phyloP scores from a whole-genome alignment of 2,888 invertebrate genomes.

The Nymphalis polychloros region DNA sequence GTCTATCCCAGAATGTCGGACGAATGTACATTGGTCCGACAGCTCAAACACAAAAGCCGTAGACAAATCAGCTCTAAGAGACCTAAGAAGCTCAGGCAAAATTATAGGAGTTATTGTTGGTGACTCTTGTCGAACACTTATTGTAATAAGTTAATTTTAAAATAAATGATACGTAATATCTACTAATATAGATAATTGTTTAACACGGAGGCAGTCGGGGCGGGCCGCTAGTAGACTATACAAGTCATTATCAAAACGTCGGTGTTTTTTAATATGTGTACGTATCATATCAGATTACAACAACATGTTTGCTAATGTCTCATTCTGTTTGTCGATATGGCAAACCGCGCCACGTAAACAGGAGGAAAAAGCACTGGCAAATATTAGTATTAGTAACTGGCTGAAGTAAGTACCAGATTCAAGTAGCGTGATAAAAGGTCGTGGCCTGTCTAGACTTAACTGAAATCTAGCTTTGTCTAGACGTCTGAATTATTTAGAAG shows the following conservation, averaged over 20 bases:
- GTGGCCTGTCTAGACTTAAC: slow-evolving; percentile 72
- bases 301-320: slow-evolving; percentile 2
- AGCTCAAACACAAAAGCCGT: no score
- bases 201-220: no score
- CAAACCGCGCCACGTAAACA: slow-evolving; percentile 6
- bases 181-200: no score
- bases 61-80: no score
- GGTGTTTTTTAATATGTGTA: background rate
- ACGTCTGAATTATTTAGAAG: slow-evolving; percentile 58
- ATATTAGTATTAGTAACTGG: slow-evolving; percentile 24
- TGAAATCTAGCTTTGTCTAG: slow-evolving; percentile 63
- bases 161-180: no score
- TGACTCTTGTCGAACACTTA: no score
- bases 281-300: background rate
- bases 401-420: slow-evolving; percentile 29
- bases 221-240: no score
- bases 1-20: no score
- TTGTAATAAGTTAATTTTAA: no score
- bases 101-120: no score
- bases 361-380: slow-evolving; percentile 15
- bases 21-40: no score
- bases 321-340: background rate
- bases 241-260: background rate
- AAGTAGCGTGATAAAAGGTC: slow-evolving; percentile 50
- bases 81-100: no score